Evolutionary conservation across 2,888 invertebrate genomes (phyloP).

Genomic region (Ophioninae sp.): DNA sequence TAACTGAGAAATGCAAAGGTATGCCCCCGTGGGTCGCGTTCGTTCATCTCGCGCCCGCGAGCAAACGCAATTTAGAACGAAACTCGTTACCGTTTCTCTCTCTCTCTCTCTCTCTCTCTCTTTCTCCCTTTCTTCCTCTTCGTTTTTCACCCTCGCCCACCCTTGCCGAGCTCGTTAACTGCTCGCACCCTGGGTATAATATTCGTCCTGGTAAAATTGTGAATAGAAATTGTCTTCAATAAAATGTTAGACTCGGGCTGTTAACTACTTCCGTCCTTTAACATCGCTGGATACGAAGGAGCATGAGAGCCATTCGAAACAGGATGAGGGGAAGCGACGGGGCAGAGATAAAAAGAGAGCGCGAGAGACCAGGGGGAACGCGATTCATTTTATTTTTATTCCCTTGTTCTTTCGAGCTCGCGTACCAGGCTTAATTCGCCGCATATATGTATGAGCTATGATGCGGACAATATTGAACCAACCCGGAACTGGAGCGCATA

Average conservation of each 20-base stretch:
- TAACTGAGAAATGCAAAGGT: constrained; percentile 68
- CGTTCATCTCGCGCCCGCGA: constrained; percentile 27
- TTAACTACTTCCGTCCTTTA: constrained; percentile 33
- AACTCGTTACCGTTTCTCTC: constrained; percentile 67
- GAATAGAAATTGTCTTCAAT: constrained; percentile 61
- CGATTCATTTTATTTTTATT: not conserved
- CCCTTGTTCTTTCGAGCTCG: not conserved
- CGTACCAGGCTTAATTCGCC: not conserved
- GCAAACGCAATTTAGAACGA: constrained; percentile 68
- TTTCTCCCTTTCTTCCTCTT: not conserved
- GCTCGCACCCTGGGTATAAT: constrained; percentile 32
- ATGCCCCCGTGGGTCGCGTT: constrained; percentile 52
- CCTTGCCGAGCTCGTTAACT: constrained; percentile 47
- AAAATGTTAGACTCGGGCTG: constrained; percentile 43
- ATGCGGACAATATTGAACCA: not conserved
- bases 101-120: not conserved
- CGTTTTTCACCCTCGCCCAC: not conserved
- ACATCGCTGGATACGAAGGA: not conserved
- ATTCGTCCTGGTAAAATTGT: constrained; percentile 26
- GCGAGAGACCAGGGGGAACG: not conserved
- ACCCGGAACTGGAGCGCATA: not conserved
- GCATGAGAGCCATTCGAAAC: not conserved
- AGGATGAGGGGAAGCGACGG: not conserved
- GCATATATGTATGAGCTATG: not conserved
- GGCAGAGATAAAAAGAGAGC: not conserved